These are phyloP conservation scores for Pogona vitticeps DNA, from an alignment of 2,113 vertebrate genomes.

Conservation along the genomic window DNA sequence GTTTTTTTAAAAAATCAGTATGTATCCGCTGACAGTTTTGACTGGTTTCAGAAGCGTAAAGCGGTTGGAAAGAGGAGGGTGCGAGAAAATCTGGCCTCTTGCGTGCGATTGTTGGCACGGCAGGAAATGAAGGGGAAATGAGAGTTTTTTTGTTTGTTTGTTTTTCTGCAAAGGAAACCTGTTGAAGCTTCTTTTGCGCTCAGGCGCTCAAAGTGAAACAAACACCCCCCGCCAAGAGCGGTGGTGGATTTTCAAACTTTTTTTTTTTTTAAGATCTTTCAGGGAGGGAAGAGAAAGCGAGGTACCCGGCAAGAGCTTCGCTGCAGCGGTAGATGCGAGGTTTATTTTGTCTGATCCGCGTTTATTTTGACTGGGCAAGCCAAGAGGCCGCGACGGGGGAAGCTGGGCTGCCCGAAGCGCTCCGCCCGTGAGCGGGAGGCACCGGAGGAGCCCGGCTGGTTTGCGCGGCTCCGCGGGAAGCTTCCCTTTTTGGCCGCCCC, in stretches of 20 bases:
- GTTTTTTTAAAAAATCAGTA: neutral
- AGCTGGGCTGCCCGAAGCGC: neutral
- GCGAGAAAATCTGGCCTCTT: neutral
- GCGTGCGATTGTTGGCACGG: neutral
- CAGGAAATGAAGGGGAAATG: neutral
- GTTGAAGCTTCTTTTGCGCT: neutral
- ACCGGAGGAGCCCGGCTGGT: neutral
- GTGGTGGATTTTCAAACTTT: neutral
- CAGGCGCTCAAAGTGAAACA: neutral
- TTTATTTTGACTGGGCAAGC: neutral
- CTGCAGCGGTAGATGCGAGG: neutral
- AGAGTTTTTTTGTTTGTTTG: neutral
- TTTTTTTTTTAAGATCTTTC: no score
- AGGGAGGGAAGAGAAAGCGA: neutral
- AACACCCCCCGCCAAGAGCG: no score
- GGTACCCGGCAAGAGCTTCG: fast-evolving
- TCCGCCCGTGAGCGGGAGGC: neutral
- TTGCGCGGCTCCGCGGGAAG: neutral
- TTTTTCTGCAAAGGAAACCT: neutral
- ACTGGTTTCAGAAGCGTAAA: neutral
- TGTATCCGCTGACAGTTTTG: neutral
- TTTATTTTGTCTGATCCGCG: neutral
- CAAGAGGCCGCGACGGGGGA: neutral
- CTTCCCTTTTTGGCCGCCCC: neutral
- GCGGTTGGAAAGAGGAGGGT: neutral